Percentiles rank a stretch among this genome's conserved stretches.
Conservation (phyloP, 2,888 invertebrate species). For the Orthosia incerta region DNA sequence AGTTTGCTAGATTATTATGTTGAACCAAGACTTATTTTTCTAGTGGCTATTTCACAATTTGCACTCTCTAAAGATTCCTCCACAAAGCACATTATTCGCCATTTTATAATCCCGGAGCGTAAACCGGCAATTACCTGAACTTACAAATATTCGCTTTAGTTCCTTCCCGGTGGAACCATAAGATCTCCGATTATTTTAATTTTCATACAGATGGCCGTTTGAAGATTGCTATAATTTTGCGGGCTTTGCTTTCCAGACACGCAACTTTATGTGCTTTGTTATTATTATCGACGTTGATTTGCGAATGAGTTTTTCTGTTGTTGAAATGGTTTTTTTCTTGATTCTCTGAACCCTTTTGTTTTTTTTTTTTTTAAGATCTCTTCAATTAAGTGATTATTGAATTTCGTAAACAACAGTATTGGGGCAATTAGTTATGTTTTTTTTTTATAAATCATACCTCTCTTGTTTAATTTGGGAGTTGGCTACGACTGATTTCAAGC, state of each 20-base stretch:
- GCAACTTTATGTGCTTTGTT: slow-evolving; percentile 65
- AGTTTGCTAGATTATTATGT: slow-evolving; percentile 36
- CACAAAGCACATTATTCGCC: slow-evolving; percentile 64
- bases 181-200: slow-evolving; percentile 75
- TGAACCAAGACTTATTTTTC: slow-evolving; percentile 45
- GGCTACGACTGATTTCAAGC: no score
- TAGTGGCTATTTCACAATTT: slow-evolving; percentile 56
- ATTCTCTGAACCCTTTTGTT: no score
- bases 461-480: not conserved
- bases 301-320: slow-evolving; percentile 20
- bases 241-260: slow-evolving; percentile 65
- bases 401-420: not conserved
- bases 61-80: slow-evolving; percentile 50
- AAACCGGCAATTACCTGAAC: slow-evolving; percentile 75
- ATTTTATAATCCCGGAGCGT: slow-evolving; percentile 74
- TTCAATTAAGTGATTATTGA: not conserved
- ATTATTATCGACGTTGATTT: slow-evolving; percentile 51
- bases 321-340: not conserved
- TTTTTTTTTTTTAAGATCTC: not conserved
- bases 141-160: slow-evolving; percentile 78
- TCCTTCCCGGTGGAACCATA: slow-evolving; percentile 71
- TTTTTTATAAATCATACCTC: not conserved
- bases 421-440: not conserved
- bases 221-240: slow-evolving; percentile 76
- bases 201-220: slow-evolving; percentile 73